These are phyloP conservation scores for Oenanthe melanoleuca DNA, from an alignment of 2,113 vertebrate species.

Conservation along the genomic window DNA sequence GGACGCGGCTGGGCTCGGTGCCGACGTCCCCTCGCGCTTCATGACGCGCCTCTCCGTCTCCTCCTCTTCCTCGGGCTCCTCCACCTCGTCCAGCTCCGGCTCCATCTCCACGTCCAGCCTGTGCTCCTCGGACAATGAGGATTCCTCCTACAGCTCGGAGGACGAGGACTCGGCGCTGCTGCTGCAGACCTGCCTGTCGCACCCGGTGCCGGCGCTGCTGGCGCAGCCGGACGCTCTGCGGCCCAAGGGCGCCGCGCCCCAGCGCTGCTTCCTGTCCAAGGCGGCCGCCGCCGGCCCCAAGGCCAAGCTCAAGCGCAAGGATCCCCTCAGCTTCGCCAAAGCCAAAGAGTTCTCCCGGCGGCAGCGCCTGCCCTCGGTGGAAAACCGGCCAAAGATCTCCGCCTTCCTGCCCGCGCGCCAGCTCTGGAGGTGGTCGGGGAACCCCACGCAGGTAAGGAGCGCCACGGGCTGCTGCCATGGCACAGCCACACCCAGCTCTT, in stretches of 20 bases:
- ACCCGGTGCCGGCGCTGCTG: conserved; percentile 82
- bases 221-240: conserved; percentile 83
- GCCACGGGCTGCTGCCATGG: fast-evolving
- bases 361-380: conserved; percentile 86
- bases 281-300: conserved; percentile 79
- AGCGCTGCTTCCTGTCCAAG: conserved; percentile 90
- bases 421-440: conserved; percentile 96
- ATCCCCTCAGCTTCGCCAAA: conserved; percentile 83
- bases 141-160: conserved; percentile 94
- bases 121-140: conserved; percentile 96
- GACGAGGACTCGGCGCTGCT: conserved; percentile 90
- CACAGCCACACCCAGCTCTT: fast-evolving
- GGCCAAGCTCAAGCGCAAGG: conserved; percentile 87
- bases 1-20: conserved; percentile 79
- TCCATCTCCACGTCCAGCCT: conserved; percentile 93
- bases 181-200: conserved; percentile 91
- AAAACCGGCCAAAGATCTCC: conserved; percentile 90
- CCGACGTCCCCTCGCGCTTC: conserved; percentile 83
- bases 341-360: conserved; percentile 89
- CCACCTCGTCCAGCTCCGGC: conserved; percentile 91
- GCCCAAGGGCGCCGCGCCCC: conserved; percentile 75
- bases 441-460: conserved; percentile 88
- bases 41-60: conserved; percentile 90
- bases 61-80: conserved; percentile 94
- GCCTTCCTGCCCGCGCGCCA: conserved; percentile 88